Percentiles rank a stretch among this genome's conserved stretches.
Conservation (phyloP, 2,113 vertebrate genomes). For the Butorides virescens region DNA sequence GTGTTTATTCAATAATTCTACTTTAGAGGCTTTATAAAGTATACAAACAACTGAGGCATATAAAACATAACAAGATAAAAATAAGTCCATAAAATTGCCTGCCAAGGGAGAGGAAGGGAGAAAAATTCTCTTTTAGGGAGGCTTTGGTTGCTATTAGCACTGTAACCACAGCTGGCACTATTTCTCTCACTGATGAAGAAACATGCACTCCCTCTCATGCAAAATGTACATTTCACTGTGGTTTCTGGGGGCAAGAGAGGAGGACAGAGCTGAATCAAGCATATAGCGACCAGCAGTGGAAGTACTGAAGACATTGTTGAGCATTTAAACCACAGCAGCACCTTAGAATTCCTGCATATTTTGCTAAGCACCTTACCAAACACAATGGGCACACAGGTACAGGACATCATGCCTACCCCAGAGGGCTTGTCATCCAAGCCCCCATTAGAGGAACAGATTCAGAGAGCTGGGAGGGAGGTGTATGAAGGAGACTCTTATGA, state of each 20-base stretch:
- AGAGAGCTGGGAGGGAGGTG: background rate
- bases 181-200: background rate
- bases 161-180: background rate
- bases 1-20: conserved; percentile 18
- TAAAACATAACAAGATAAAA: conserved; percentile 12
- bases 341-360: background rate
- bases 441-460: background rate
- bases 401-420: background rate
- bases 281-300: background rate
- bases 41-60: conserved; percentile 12
- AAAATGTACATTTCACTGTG: background rate
- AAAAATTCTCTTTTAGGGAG: background rate
- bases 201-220: accelerated
- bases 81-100: background rate
- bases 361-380: background rate
- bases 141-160: background rate
- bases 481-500: background rate
- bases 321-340: background rate
- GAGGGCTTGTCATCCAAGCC: background rate
- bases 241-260: background rate
- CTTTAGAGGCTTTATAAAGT: background rate
- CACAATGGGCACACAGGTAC: background rate
- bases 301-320: background rate
- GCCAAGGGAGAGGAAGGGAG: background rate
- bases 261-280: background rate